These are phyloP conservation scores for Syngnathus floridae DNA, from an alignment of 2,113 vertebrate genomes.

Conservation along the genomic window DNA sequence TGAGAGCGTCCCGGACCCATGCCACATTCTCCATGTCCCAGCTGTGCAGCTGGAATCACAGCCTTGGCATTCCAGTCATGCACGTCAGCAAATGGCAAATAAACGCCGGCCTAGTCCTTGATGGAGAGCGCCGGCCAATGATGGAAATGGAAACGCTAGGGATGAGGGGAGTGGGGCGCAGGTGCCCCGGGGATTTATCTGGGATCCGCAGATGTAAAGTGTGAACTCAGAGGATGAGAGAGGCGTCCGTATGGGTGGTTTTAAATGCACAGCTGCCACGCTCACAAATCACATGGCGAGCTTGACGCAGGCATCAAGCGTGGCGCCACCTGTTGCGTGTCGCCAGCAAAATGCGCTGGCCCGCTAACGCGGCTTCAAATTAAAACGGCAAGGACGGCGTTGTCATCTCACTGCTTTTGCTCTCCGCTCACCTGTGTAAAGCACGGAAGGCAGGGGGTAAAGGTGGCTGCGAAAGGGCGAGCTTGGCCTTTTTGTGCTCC, in stretches of 20 bases:
- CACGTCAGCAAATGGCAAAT: constrained; percentile 36
- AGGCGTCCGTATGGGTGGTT: not conserved
- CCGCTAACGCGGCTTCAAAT: constrained; percentile 10
- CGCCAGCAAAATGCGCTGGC: constrained; percentile 15
- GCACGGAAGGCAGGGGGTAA: constrained; percentile 22
- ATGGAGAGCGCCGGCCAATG: constrained; percentile 30
- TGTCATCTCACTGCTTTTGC: not conserved
- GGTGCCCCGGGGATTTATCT: constrained; percentile 33
- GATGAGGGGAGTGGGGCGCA: constrained; percentile 36
- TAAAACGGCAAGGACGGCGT: not conserved
- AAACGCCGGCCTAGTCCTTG: constrained; percentile 42
- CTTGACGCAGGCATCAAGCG: not conserved
- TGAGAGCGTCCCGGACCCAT: constrained; percentile 12
- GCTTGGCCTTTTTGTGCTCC: constrained; percentile 41
- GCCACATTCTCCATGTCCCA: constrained; percentile 4
- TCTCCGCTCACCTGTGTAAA: constrained; percentile 3
- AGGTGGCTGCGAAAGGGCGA: constrained; percentile 30
- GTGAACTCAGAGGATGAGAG: constrained; percentile 14
- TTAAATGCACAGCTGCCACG: constrained; percentile 13
- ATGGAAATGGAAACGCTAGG: constrained; percentile 50
- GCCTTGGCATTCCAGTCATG: constrained; percentile 53
- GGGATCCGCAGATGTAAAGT: constrained; percentile 45
- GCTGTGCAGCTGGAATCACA: constrained; percentile 21
- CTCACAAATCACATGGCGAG: not conserved
- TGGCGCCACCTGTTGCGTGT: constrained; percentile 18